Conservation (phyloP, 2,113 vertebrate species). For the Mugil cephalus region DNA sequence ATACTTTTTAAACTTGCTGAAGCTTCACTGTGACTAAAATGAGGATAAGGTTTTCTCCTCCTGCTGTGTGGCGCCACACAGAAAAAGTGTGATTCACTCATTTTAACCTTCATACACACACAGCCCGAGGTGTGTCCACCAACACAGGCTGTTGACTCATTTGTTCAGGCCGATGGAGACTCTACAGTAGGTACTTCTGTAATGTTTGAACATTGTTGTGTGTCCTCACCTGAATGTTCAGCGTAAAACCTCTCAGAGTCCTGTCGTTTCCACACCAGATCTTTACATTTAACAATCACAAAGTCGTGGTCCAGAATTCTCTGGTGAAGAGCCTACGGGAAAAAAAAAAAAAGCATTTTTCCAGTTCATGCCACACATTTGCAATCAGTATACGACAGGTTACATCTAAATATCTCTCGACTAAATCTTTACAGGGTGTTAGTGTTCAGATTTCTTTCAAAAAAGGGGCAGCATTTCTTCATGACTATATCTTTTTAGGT, state of each 20-base stretch:
- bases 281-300: constrained; percentile 86
- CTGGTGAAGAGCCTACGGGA: constrained; percentile 89
- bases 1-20: background rate
- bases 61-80: background rate
- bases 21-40: background rate
- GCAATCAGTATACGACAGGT: too few relatives aligned
- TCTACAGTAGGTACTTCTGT: background rate
- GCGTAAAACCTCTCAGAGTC: constrained; percentile 91
- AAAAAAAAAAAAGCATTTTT: background rate
- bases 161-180: background rate
- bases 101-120: background rate
- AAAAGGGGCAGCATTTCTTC: too few relatives aligned
- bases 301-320: constrained; percentile 90
- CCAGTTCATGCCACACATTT: background rate
- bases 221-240: constrained; percentile 89
- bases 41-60: background rate
- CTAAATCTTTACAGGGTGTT: too few relatives aligned
- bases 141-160: background rate
- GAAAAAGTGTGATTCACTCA: background rate
- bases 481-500: too few relatives aligned
- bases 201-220: background rate
- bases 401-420: too few relatives aligned
- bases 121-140: background rate
- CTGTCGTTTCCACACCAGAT: constrained; percentile 86
- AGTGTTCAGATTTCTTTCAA: too few relatives aligned